Conservation (phyloP, 2,113 vertebrate genomes). For the Bufo bufo region DNA sequence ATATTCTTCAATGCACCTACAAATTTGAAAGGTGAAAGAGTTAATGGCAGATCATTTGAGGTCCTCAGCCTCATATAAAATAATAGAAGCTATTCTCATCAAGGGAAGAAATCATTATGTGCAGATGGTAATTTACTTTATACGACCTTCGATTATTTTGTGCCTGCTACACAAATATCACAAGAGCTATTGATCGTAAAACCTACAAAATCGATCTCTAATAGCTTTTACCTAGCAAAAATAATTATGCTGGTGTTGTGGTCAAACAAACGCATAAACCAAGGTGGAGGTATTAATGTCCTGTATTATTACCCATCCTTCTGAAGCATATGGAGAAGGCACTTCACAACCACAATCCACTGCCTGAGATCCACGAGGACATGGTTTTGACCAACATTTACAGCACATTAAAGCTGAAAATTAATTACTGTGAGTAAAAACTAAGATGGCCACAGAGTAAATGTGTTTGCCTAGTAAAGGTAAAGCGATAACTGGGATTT, state of each 20-base stretch:
- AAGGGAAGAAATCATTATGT: constrained; percentile 86
- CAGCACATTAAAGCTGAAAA: constrained; percentile 71
- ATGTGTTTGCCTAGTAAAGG: constrained; percentile 70
- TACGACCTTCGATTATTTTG: constrained; percentile 88
- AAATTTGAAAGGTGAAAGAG: constrained; percentile 18
- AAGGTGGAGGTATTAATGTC: constrained; percentile 82
- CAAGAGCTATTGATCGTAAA: constrained; percentile 89
- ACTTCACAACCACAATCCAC: constrained; percentile 61
- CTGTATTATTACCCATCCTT: constrained; percentile 82
- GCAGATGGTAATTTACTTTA: constrained; percentile 90
- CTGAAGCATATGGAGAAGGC: constrained; percentile 70
- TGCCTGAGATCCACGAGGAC: constrained; percentile 66
- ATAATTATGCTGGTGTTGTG: constrained; percentile 82
- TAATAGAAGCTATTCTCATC: constrained; percentile 88
- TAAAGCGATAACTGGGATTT: constrained; percentile 65
- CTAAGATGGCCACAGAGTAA: constrained; percentile 65
- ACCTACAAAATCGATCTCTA: constrained; percentile 88
- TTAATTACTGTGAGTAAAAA: constrained; percentile 76
- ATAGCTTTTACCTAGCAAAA: constrained; percentile 87
- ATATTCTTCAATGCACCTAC: not conserved
- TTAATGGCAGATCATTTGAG: constrained; percentile 62
- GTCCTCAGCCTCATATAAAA: constrained; percentile 74
- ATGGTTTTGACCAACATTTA: constrained; percentile 73
- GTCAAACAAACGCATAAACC: constrained; percentile 84
- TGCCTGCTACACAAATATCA: constrained; percentile 90